A percentile compares a stretch with the other conserved stretches of the same genome.
Evolutionary conservation across 2,888 invertebrate genomes (phyloP).

Genomic region (Oligia strigilis): DNA sequence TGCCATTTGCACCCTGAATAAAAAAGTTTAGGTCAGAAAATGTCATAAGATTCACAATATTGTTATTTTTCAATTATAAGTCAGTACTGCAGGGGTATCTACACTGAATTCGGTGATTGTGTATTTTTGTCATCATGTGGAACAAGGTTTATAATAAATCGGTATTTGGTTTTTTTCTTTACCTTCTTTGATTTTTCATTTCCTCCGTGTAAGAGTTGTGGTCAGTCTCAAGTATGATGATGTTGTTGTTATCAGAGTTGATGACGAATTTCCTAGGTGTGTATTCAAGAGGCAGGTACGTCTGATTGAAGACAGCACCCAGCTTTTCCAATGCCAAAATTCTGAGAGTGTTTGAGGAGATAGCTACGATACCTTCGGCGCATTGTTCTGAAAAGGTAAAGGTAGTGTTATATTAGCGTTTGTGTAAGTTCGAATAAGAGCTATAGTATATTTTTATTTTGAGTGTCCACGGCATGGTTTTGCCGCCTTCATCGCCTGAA

Average conservation of each 20-base stretch:
- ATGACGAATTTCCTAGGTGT: constrained; percentile 99
- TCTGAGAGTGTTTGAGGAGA: constrained; percentile 98
- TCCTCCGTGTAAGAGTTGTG: constrained; percentile 99
- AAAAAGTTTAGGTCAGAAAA: constrained; percentile 5
- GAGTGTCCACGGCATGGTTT: constrained; percentile 93
- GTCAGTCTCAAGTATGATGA: constrained; percentile 98
- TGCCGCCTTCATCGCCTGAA: constrained; percentile 92
- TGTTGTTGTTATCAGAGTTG: constrained; percentile 96
- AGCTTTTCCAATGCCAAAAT: constrained; percentile 99
- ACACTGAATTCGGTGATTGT: constrained; percentile 82
- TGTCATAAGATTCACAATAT: not conserved
- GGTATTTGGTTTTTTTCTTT: constrained; percentile 39
- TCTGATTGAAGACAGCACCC: constrained; percentile 99
- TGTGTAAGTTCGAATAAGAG: not conserved
- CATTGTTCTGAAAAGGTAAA: constrained; percentile 94
- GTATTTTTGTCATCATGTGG: constrained; percentile 84
- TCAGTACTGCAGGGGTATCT: constrained; percentile 89
- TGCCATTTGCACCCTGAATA: constrained; percentile 97
- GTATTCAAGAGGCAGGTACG: constrained; percentile 97
- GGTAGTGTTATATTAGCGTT: constrained; percentile 51
- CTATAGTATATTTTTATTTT: not conserved
- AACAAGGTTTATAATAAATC: not conserved
- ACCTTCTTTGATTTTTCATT: constrained; percentile 96
- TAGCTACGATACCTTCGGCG: constrained; percentile 99
- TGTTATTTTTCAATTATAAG: constrained; percentile 11